Percentiles rank a stretch among this genome's conserved stretches.
Conservation (phyloP, 2,113 vertebrate genomes). For the Sakesphorus luctuosus region DNA sequence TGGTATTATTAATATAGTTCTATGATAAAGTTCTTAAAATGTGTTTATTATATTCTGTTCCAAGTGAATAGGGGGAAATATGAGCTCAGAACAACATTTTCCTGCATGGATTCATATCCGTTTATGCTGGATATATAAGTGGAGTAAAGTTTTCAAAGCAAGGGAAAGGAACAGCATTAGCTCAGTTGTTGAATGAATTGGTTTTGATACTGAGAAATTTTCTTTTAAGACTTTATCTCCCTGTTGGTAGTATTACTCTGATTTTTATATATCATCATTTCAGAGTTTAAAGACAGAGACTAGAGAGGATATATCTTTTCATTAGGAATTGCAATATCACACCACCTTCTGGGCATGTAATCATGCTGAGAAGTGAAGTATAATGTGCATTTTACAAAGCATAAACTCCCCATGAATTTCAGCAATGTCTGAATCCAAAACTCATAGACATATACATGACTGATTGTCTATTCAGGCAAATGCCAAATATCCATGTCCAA, state of each 20-base stretch:
- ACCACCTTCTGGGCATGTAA: not conserved
- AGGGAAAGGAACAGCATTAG: not conserved
- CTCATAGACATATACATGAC: not conserved
- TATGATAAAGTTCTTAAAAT: not conserved
- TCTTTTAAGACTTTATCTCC: not conserved
- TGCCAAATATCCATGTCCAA: not conserved
- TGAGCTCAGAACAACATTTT: not conserved
- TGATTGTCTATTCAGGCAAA: not conserved
- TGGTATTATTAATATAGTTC: not conserved
- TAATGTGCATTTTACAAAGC: not conserved
- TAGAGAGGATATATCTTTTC: not conserved
- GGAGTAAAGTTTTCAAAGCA: not conserved
- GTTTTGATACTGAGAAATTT: not conserved
- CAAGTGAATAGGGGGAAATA: not conserved
- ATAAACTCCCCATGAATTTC: not conserved
- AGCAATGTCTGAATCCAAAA: not conserved
- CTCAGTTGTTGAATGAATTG: not conserved
- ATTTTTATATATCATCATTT: not conserved
- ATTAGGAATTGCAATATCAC: not conserved
- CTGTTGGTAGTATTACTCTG: not conserved
- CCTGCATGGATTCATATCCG: not conserved
- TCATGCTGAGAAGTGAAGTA: not conserved
- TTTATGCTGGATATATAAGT: not conserved
- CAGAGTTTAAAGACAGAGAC: not conserved
- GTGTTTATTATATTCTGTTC: not conserved